Evolutionary conservation across 2,888 invertebrate genomes (phyloP), one percentile per base, ranked within the genome.

Genomic region (Machimus rusticus): DNA sequence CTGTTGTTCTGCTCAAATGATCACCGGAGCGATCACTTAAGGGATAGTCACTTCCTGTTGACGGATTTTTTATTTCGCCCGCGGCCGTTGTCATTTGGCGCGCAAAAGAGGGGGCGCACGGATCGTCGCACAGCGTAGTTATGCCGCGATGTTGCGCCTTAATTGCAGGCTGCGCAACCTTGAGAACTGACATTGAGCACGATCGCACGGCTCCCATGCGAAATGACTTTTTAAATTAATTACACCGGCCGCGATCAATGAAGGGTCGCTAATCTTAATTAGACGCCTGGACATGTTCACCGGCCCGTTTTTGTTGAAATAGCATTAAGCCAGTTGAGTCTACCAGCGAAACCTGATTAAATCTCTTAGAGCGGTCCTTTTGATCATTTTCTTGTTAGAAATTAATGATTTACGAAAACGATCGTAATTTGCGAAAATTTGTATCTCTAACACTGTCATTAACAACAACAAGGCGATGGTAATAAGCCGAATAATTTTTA

Each of bases 11-110:
- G 82, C 88, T 88, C 84, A 88, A 88, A 88, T 88, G 87, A 86
- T 88, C 85, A 88, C 66, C 86, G 86, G 81, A 66, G 46, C 57
- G 57, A 79, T 87, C 79, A 74, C 77, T 86, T 79, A 81, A 88
- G 88, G 88, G 88, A 88, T 86, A 78, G 88, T 88, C 88, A 88
- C 82, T 88, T 88, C 88, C 88, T 88, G 88, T 87, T 87, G 87
- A 55, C n/a, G 55, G 78, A 43, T 79, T 74, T 74, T 46, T 81
- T 81, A 46, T 85, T 46, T 85, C 85, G 85, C 43, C 74, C 31
- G 85, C 74, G 74, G 43, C 66, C 46, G 74, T 85, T 57, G 82
- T 82, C 55, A 57, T 82, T 57, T 82, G 23, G 57, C 46, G 81
- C 6, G 12, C 51, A 51, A 51, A 66, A 66, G 23, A 23, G 28